A percentile compares a stretch with the other conserved stretches of the same genome.
Evolutionary conservation across 2,113 vertebrate genomes (phyloP).

Genomic region (Pelecanus crispus): DNA sequence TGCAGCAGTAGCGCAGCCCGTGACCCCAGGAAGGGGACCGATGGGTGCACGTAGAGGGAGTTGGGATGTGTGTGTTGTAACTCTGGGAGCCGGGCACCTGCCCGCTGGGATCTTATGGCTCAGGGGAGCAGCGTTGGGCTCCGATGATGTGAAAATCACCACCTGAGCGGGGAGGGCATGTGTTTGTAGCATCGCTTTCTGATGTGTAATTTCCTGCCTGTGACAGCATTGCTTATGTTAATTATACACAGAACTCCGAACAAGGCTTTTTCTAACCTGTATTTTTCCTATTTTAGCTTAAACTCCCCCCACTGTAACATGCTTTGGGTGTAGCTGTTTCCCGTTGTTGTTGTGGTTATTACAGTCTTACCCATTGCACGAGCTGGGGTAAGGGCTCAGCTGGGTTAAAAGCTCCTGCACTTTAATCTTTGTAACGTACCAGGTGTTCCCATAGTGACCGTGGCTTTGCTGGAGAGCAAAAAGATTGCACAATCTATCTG

Average conservation of each 20-base stretch:
- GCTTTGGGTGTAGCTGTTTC: neutral
- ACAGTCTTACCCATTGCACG: accelerated
- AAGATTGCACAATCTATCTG: neutral
- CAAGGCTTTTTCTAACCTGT: neutral
- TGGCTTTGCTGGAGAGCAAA: accelerated
- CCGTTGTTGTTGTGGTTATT: neutral
- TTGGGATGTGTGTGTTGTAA: accelerated
- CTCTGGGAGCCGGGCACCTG: accelerated
- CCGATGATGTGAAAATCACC: accelerated
- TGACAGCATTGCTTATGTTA: accelerated
- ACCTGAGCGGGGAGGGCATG: neutral
- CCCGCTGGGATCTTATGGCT: accelerated
- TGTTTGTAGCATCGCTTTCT: accelerated
- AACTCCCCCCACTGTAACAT: accelerated
- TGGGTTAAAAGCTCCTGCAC: neutral
- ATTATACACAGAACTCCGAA: accelerated
- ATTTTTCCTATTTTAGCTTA: neutral
- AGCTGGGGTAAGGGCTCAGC: neutral
- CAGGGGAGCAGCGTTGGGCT: accelerated
- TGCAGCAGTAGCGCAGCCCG: neutral
- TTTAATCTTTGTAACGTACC: accelerated
- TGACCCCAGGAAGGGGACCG: neutral
- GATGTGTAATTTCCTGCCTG: neutral
- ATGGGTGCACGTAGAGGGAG: accelerated
- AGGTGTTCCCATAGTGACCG: accelerated